Evolutionary conservation across 2,888 invertebrate species (phyloP).

Genomic region (Ormyrus thymus): DNA sequence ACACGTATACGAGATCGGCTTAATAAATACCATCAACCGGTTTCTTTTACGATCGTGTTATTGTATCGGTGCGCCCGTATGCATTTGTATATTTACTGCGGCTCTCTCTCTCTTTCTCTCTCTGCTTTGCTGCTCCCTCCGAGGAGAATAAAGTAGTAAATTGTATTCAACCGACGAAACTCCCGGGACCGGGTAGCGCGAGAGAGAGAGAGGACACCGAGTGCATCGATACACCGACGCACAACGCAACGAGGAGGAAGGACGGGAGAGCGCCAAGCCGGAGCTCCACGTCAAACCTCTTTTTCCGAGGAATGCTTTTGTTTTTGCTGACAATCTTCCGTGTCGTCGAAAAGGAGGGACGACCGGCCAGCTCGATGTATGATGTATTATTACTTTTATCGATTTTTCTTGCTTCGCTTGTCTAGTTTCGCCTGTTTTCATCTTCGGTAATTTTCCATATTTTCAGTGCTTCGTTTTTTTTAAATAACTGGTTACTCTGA

Average conservation of each 20-base stretch:
- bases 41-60: constrained; percentile 47
- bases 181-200: not conserved
- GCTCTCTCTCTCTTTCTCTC: not conserved
- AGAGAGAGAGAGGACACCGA: not conserved
- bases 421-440: no score
- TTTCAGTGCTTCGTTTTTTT: no score
- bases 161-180: constrained; percentile 43
- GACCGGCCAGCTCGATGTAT: no score
- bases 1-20: constrained; percentile 18
- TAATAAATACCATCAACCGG: constrained; percentile 46
- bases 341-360: no score
- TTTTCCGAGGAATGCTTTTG: no score
- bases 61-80: constrained; percentile 31
- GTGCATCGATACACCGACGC: not conserved
- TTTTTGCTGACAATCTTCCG: no score
- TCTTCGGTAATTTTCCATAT: no score
- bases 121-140: not conserved
- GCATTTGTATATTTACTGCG: constrained; percentile 37
- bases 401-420: no score
- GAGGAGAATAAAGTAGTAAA: constrained; percentile 44
- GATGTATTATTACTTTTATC: no score
- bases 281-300: not conserved
- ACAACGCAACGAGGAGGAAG: not conserved
- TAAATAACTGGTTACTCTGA: no score
- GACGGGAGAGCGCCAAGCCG: not conserved